Evolutionary conservation across 2,888 invertebrate genomes (phyloP).

Genomic region (Drosophila greeni): DNA sequence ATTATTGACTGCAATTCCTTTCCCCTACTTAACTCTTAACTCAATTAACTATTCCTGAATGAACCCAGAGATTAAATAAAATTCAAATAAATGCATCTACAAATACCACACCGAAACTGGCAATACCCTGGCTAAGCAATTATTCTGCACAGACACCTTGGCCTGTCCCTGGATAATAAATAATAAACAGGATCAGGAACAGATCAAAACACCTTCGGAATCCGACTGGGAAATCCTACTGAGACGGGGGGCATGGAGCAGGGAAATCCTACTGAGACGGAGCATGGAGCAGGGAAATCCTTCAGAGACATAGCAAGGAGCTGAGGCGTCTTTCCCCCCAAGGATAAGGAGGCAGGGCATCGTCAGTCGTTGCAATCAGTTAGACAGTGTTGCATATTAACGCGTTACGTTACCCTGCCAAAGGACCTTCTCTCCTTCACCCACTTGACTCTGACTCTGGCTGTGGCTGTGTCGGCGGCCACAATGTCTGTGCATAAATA

Average conservation of each 20-base stretch:
- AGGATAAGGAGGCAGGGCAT: background rate
- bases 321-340: no score
- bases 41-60: no score
- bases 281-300: no score
- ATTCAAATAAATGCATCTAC: background rate
- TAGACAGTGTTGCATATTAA: constrained; percentile 72
- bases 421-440: constrained; percentile 9
- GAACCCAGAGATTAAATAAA: background rate
- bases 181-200: constrained; percentile 13
- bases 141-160: background rate
- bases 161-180: background rate
- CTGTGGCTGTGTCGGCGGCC: constrained; percentile 28
- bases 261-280: background rate
- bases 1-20: no score
- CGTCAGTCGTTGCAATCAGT: constrained; percentile 62
- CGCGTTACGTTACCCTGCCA: constrained; percentile 38
- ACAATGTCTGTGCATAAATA: constrained; percentile 70
- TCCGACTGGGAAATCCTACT: constrained; percentile 4
- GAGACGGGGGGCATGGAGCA: no score
- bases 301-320: no score
- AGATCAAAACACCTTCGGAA: constrained; percentile 5
- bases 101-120: background rate
- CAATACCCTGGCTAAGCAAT: background rate
- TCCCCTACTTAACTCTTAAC: no score
- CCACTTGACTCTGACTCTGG: constrained; percentile 12